These are phyloP conservation scores for Girardinus metallicus DNA, from an alignment of 2,797 vertebrate species.

Conservation along the genomic window DNA sequence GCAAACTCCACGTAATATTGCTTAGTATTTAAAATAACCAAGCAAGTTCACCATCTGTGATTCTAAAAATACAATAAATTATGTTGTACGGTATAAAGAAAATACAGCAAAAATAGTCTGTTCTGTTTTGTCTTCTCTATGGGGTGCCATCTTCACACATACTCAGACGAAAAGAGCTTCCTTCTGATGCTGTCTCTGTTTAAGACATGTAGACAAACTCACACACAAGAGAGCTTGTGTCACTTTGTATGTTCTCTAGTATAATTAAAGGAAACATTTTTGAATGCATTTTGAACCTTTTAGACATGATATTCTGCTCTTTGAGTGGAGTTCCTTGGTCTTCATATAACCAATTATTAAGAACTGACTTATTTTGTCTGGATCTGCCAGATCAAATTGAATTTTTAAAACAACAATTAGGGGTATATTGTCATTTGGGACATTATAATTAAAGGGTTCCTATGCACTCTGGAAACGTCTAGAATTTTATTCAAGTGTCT, in stretches of 20 bases:
- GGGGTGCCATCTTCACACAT: not conserved
- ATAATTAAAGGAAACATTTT: not conserved
- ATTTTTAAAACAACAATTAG: not conserved
- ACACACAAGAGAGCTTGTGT: not conserved
- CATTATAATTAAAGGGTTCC: not conserved
- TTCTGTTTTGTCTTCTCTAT: not conserved
- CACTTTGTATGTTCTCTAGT: not conserved
- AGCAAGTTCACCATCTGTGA: not conserved
- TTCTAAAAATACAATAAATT: not conserved
- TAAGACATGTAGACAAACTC: not conserved
- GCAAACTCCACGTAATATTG: not conserved
- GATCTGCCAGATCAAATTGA: not conserved
- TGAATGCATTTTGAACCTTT: not conserved
- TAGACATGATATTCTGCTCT: not conserved
- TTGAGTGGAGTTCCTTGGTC: not conserved
- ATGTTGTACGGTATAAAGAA: not conserved
- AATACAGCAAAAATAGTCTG: not conserved
- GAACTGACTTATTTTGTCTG: not conserved
- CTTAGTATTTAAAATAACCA: not conserved
- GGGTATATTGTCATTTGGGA: not conserved
- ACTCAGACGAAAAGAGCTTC: not conserved
- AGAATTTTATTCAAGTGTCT: not conserved
- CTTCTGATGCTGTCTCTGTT: constrained; percentile 4
- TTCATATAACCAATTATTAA: not conserved
- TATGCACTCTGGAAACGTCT: not conserved